A percentile compares a stretch with the other conserved stretches of the same genome.
phyloP scores from a whole-genome alignment of 1,140 invertebrate species.

The Rhysida immarginata region DNA sequence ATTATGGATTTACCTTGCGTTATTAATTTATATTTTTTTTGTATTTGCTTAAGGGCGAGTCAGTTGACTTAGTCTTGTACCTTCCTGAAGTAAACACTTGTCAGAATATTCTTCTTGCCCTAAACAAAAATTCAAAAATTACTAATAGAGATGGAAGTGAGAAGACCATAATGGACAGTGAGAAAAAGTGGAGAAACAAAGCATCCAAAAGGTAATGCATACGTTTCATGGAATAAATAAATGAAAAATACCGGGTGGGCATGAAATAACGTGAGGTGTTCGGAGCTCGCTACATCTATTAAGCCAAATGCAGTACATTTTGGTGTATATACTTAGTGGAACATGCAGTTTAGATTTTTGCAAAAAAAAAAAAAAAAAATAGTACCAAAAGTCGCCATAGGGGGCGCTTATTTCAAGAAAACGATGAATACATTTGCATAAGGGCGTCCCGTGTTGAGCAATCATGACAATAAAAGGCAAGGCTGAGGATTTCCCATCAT shows the following conservation, averaged over 20 bases:
- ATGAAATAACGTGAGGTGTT: no score
- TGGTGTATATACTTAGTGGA: no score
- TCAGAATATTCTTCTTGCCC: conserved; percentile 58
- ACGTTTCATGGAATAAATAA: neutral
- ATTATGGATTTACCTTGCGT: no score
- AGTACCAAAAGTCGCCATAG: no score
- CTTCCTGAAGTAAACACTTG: conserved; percentile 82
- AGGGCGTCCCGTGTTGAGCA: no score
- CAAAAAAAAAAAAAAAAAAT: no score
- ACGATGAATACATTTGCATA: no score
- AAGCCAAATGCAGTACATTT: no score
- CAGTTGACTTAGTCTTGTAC: conserved; percentile 72
- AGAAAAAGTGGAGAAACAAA: conserved; percentile 71
- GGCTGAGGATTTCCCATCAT: no score
- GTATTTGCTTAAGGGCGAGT: conserved; percentile 53
- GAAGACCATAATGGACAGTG: conserved; percentile 24
- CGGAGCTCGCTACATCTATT: neutral
- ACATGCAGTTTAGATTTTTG: no score
- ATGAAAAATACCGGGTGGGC: conserved; percentile 8
- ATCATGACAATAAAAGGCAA: no score
- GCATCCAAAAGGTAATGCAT: conserved; percentile 50
- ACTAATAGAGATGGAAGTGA: conserved; percentile 51
- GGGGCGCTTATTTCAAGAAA: no score
- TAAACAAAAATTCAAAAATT: conserved; percentile 77
- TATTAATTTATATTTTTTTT: neutral